Base-by-base conservation (phyloP, 1,140 invertebrate species). In the Drosophila suzukii region DNA sequence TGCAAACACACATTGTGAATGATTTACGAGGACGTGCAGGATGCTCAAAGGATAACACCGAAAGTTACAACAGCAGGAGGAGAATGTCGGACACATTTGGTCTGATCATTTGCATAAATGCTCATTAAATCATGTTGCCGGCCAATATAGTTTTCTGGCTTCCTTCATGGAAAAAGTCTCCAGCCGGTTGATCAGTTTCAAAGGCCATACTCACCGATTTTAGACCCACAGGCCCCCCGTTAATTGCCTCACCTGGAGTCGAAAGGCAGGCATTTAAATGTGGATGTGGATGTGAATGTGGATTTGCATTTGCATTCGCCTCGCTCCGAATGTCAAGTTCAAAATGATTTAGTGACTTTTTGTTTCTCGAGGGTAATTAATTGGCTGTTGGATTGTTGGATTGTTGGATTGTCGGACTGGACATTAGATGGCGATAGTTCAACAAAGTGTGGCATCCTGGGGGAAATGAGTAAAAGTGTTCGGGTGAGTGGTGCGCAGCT, bases 341-440 rank as follows among this genome's bases (percentile, higher is more conserved):
- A 83, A 83, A 88, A 89, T 88, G 83, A 88, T 89, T 88, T 88
- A 88, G 59, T 50, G 79, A 77, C 83, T 80, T 82, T 79, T 82
- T 67, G 54, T 72, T 73, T 81, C 54, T 47, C 60, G 51, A 46
- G 49, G 57, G 67, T 83, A 89, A 88, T 88, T 88, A 88, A 88
- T 88, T 83, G 75, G 51, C 44, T 20, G 46, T 32, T 36, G 56
- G 67, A 57, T 70, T 34, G 63, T 11, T 41, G 51, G 65, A 57
- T 30, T 57, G 63, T 11, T 41, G 51, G 65, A 57, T 30, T 57
- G 50, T 27, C n/a, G 58, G 39, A 34, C 32, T 13, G 47, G 50
- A 32, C 50, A 70, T 55, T 70, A 54, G 63, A 30, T 15, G 63
- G 63, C 36, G 47, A 68, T 70, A 49, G 50, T 56, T 70, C 34